Base-by-base conservation (phyloP, 2,113 vertebrate species). In the Phylloscopus whistleri region DNA sequence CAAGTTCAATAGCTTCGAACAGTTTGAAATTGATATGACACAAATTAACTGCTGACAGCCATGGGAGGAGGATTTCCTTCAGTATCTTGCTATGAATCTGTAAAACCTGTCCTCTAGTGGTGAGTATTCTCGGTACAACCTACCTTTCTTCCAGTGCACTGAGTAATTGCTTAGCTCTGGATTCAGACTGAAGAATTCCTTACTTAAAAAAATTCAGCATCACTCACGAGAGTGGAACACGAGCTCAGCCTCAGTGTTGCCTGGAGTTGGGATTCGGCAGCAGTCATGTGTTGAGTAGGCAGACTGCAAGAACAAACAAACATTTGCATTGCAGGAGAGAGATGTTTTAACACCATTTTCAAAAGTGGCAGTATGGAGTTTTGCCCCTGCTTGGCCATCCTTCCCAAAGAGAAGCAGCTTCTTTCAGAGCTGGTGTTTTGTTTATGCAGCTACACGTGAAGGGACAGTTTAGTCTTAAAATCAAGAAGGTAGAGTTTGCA, bases 1-100 rank as follows among this genome's bases (percentile, higher is more conserved):
- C 2, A 3, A 7, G 24, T 24, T 24, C 1, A 3, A 0, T 2
- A 1, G 7, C 16, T 21, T 7, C 1, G 16, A 76, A 2, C 10
- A 2, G 22, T 3, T 62, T 3, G 3, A 12, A 37, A 31, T 3
- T 23, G 55, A 3, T 20, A 23, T 8, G 48, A 35, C 13, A 18
- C 11, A 27, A 49, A 49, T 15, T 20, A 18, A 27, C 24, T 37
- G 52, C 55, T 31, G 80, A 17, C 16, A 52, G 35, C 9, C 10
- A 2, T 0, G 4, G 31, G 48, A 35, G n/a, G 46, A 56, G 31
- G 6, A 13, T 37, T 70, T 43, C 52, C 59, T 59, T 27, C 10
- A 37, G 7, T 20, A 20, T 31, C 21, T 6, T 4, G 5, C 64
- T 46, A 2, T 20, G 1, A 16, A 26, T 10, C 53, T 37, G 6